Evolutionary conservation across 2,113 vertebrate genomes (phyloP), one percentile per base, ranked within the genome.

Genomic region (Cololabis saira): DNA sequence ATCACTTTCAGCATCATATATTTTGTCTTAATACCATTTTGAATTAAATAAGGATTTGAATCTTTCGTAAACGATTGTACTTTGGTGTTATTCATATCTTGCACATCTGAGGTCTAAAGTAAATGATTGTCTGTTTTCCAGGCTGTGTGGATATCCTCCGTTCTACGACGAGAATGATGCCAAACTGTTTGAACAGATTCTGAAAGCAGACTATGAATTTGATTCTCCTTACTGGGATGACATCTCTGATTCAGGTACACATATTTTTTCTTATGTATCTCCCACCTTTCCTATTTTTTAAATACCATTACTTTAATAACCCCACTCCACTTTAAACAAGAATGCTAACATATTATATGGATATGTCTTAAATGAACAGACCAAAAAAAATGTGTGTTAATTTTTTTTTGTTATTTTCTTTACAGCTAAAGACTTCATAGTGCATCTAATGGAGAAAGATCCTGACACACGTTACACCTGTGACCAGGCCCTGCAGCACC

Each of bases 181-280:
- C 89, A 99, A 97, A 87, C 95, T 99, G 63, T 99, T 99, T 0
- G 97, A 99, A 78, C 97, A 99, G 93, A 99, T 99, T 74, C 83
- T 99, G 81, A 96, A 94, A 89, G 97, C 98, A 0, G 97, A 99
- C 71, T 99, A 98, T 0, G 98, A 99, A 91, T 99, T 99, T 7
- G 98, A 99, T 89, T 98, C 97, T 24, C 98, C 98, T 4, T 99
- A 99, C 86, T 99, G 98, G 98, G 98, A 99, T 0, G 98, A 98
- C 82, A 99, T 99, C 90, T 99, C 98, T 0, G 98, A 99, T 21
- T 99, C 97, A 24, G 98, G 98, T 7, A 7, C 13, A 7, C 18
- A 24, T 7, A 2, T 24, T 2, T 18, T 17, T 17, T 11, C 45
- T 27, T 27, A 27, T 27, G 24, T 27, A 27, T 27, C 24, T 2